Base-by-base conservation (phyloP, 2,888 invertebrate species). In the Eueremaeus valkanovi region DNA sequence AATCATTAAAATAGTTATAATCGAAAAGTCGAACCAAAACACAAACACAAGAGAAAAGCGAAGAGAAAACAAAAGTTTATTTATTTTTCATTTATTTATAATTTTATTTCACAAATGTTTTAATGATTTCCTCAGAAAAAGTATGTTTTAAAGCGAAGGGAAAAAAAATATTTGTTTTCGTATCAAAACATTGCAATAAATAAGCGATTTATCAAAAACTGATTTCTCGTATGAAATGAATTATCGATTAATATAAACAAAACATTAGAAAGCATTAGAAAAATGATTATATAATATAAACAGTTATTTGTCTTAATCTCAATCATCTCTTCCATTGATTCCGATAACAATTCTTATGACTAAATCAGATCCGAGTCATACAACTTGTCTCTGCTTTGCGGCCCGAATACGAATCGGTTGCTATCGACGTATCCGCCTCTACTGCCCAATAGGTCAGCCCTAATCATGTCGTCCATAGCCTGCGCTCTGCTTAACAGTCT, bases 41-140 rank as follows among this genome's bases (percentile, higher is more conserved):
- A 49, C 16, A 9, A 3, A 49, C 16, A 9, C 11, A 36, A 36
- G 6, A 36, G 5, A 8, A 8, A 11, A 36, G 51, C 5, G 51
- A 51, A 51, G 16, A 11, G 16, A 9, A 55, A 8, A 13, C 13
- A 55, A 55, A 55, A n/a, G 2, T 55, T 55, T 55, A 55, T 55
- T 55, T 55, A 55, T 55, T 55, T 51, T 55, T 55, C 55, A 21
- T 55, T 55, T 55, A 24, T 55, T 55, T 27, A 55, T 55, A n/a
- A 3, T 21, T 3, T 5, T 2, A 5, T 24, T 55, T 55, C 8
- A 55, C 55, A 55, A 55, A 55, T n/a, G 21, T 55, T 55, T 55
- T 55, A 55, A 55, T 55, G 55, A 55, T 55, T 55, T 55, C 55
- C 9, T 27, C 27, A 3, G 27, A 55, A 11, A 11, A 13, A 18